These are phyloP conservation scores for Platichthys flesus DNA, from an alignment of 2,113 vertebrate genomes.

Conservation along the genomic window DNA sequence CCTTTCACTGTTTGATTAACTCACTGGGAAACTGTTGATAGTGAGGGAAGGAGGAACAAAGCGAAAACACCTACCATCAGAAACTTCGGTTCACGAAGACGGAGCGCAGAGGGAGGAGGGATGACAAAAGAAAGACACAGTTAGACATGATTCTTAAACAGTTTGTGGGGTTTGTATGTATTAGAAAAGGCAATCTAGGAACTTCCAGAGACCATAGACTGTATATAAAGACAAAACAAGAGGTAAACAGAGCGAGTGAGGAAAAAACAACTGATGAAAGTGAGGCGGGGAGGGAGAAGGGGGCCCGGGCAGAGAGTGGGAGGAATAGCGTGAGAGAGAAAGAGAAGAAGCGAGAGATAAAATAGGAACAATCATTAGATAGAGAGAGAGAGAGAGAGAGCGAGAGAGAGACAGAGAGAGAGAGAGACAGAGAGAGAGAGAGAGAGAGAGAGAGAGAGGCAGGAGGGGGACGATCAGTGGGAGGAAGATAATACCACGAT, in stretches of 20 bases:
- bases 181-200: constrained; percentile 25
- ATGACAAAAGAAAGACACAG: constrained; percentile 45
- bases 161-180: neutral
- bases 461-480: constrained; percentile 44
- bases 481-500: constrained; percentile 50
- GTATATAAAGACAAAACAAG: constrained; percentile 1
- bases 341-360: constrained; percentile 28
- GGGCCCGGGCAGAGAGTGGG: constrained; percentile 41
- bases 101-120: constrained; percentile 4
- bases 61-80: constrained; percentile 70
- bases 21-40: neutral
- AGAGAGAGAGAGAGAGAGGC: constrained; percentile 11
- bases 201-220: neutral
- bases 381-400: constrained; percentile 10
- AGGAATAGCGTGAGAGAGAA: too few species aligned
- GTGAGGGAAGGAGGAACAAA: neutral
- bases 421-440: neutral
- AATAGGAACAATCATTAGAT: constrained; percentile 58
- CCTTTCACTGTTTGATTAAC: neutral
- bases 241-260: neutral
- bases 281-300: constrained; percentile 4
- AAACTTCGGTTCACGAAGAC: constrained; percentile 60
- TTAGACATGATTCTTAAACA: constrained; percentile 37
- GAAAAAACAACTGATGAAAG: neutral
- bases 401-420: constrained; percentile 18